Evolutionary conservation across 2,797 vertebrate species (phyloP), one percentile per base, ranked within the genome.

Genomic region (Buphagus erythrorhynchus): DNA sequence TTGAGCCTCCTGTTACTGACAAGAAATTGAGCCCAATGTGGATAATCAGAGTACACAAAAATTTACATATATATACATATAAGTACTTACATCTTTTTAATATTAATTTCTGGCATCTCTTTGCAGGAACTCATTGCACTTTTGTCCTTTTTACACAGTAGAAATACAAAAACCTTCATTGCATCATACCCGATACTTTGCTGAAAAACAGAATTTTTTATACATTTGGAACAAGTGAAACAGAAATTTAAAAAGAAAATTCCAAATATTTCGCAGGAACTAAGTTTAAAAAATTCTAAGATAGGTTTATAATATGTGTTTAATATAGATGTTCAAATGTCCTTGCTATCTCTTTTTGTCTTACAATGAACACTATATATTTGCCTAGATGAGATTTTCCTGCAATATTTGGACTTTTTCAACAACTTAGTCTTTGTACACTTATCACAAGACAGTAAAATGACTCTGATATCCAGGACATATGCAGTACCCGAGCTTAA

Each of bases 1-100:
- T 29, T 52, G 4, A 76, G 3, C 2, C 2, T 42, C 2, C 5
- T 16, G 4, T 52, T 48, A 19, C 0, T 68, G 24, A 26, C 31
- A 16, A 81, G 15, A 29, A 93, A 55, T 63, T 52, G 20, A 62
- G 9, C 36, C 11, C 5, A n/a, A 81, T 3, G 0, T 26, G 10
- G 6, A 42, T 29, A 73, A 16, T 28, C 2, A 22, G 18, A n/a
- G 4, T 75, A 61, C 25, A 29, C 2, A 51, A 46, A 21, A 51
- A 55, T 40, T n/a, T 42, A 8, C 7, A 25, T 36, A 7, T 25
- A 4, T 2, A 4, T 38, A 3, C 4, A 24, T 33, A 9, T 35
- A 51, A 29, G 2, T 35, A 21, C 16, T 51, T 45, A 16, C 0
- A 51, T 38, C 3, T 57, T 82, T 85, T 66, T 43, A 20, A 24